Evolutionary conservation across 2,113 vertebrate genomes (phyloP).

Genomic region (Calidris pygmaea): DNA sequence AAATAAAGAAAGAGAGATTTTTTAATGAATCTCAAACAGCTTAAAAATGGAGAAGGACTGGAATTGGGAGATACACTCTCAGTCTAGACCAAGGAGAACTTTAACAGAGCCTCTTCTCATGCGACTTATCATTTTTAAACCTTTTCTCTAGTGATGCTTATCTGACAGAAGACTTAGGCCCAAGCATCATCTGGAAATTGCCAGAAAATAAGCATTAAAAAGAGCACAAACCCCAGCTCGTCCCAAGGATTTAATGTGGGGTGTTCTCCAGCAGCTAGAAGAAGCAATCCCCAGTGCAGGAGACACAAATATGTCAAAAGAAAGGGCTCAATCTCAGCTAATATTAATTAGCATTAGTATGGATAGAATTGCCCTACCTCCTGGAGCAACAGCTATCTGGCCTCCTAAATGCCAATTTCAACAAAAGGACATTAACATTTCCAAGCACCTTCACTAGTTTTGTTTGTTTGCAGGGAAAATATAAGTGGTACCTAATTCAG

Average conservation of each 20-base stretch:
- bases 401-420: neutral
- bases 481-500: neutral
- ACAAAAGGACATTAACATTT: neutral
- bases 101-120: neutral
- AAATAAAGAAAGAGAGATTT: neutral
- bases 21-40: neutral
- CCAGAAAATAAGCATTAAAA: neutral
- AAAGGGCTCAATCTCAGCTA: neutral
- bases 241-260: neutral
- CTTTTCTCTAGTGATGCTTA: neutral
- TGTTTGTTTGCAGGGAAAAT: neutral
- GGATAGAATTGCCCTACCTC: neutral
- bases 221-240: neutral
- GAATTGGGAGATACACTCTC: neutral
- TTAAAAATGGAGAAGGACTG: neutral
- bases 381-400: neutral
- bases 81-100: neutral
- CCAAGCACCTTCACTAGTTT: rapidly evolving
- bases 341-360: neutral
- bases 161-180: neutral
- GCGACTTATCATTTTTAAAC: neutral
- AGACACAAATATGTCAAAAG: neutral
- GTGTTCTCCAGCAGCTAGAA: neutral
- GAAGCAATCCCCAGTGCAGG: neutral
- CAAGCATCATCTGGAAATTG: neutral